Evolutionary conservation across 2,888 invertebrate genomes (phyloP).

Genomic region (Helicoverpa assulta): DNA sequence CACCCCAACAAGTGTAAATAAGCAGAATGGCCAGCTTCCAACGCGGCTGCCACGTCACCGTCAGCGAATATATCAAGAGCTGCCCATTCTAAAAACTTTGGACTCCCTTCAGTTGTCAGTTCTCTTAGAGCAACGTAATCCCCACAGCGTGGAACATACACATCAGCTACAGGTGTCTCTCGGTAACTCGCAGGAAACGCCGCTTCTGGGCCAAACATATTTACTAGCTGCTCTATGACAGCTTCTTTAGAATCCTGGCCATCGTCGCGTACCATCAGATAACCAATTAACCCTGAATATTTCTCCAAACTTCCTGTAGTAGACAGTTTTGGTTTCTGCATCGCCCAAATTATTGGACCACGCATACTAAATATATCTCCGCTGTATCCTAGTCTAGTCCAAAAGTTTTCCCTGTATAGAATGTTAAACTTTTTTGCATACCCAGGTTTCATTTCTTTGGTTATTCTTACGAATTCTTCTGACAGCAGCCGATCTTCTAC

Average conservation of each 20-base stretch:
- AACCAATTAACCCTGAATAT: slow-evolving; percentile 78
- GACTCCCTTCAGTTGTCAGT: slow-evolving; percentile 64
- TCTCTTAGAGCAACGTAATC: slow-evolving; percentile 78
- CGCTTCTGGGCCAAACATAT: slow-evolving; percentile 81
- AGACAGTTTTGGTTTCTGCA: slow-evolving; percentile 79
- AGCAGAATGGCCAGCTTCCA: slow-evolving; percentile 84
- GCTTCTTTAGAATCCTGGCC: slow-evolving; percentile 67
- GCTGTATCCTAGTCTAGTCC: slow-evolving; percentile 81
- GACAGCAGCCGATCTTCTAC: slow-evolving; percentile 78
- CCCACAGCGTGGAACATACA: slow-evolving; percentile 82
- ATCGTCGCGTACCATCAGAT: slow-evolving; percentile 70
- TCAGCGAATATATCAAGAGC: slow-evolving; percentile 84
- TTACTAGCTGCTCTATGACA: slow-evolving; percentile 80
- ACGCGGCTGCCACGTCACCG: slow-evolving; percentile 81
- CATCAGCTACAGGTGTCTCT: slow-evolving; percentile 76
- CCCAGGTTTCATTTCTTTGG: slow-evolving; percentile 73
- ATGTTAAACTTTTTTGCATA: slow-evolving; percentile 77
- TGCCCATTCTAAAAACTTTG: slow-evolving; percentile 81
- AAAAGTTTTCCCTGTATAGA: slow-evolving; percentile 82
- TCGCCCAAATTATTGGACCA: slow-evolving; percentile 87
- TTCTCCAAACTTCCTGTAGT: slow-evolving; percentile 73
- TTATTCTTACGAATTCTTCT: slow-evolving; percentile 65
- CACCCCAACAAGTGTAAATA: slow-evolving; percentile 79
- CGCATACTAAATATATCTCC: slow-evolving; percentile 85
- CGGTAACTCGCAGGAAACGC: slow-evolving; percentile 75